phyloP scores from a whole-genome alignment of 2,888 invertebrate species.

The Tribolium freemani region DNA sequence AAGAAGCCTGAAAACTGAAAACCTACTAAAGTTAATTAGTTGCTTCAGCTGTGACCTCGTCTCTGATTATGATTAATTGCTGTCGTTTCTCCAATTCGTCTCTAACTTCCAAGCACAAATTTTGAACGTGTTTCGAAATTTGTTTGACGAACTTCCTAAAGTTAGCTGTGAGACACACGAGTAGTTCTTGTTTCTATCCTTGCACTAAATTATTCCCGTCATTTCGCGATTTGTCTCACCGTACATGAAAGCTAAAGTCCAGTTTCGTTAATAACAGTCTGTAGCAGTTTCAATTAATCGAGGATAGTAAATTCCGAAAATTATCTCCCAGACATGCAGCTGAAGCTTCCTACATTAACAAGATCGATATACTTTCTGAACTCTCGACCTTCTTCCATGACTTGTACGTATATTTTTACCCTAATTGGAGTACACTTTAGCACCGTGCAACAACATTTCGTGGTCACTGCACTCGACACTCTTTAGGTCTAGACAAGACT shows the following conservation, averaged over 20 bases:
- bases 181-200: no score
- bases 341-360: slow-evolving; percentile 23
- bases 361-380: slow-evolving; percentile 27
- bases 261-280: neutral
- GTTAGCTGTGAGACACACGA: no score
- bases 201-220: no score
- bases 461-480: neutral
- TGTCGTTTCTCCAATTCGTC: no score
- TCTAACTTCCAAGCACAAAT: no score
- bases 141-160: no score
- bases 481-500: slow-evolving; percentile 1
- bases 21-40: no score
- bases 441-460: slow-evolving; percentile 12
- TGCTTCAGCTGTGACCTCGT: no score
- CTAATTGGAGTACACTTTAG: slow-evolving; percentile 20
- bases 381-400: slow-evolving; percentile 32
- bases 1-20: no score
- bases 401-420: slow-evolving; percentile 24
- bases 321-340: slow-evolving; percentile 8
- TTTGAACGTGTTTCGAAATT: no score
- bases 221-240: neutral
- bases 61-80: no score
- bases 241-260: neutral
- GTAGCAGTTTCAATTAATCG: neutral
- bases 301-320: slow-evolving; percentile 7